Base-by-base conservation (phyloP, 2,888 invertebrate species). In the Heliconius ethilla region DNA sequence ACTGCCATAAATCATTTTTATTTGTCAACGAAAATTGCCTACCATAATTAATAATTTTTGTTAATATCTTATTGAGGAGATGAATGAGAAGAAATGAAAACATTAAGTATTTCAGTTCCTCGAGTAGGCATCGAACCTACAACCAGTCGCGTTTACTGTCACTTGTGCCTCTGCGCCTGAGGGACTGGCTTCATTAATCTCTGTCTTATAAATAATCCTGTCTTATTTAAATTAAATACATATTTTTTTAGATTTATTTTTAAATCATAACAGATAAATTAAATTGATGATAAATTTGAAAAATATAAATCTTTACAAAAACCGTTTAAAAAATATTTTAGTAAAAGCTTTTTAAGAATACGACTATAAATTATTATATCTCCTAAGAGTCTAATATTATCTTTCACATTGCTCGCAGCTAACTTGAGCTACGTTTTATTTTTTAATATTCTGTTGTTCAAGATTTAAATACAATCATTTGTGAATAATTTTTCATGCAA, bases 341-440 rank as follows among this genome's bases (percentile, higher is more conserved):
- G 25, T 62, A 33, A 33, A 33, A 33, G 33, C 7, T 33, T 7
- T 33, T 72, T 75, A 51, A 70, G 37, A 77, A 77, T 33, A 70
- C 75, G 66, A 70, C 70, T 75, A 78, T 76, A 74, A 78, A 80
- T 79, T 75, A 78, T 73, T 72, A 70, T 75, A 63, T 77, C 29
- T 69, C 73, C 70, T 80, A 67, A 76, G 73, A 80, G 76, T 76
- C 70, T 76, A 76, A 80, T 76, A 76, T 74, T 78, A 78, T 76
- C 67, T 75, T 75, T 79, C 70, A 78, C 76, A 72, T 78, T 78
- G 72, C 75, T 76, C 75, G 75, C 72, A 79, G 75, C 80, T 76
- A 67, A 74, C 70, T 78, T 70, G 66, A 72, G 78, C 62, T 70
- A 33, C 29, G 75, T 78, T 78, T 80, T 78, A 76, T 75, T 80